phyloP scores from a whole-genome alignment of 2,888 invertebrate species.

The Poecilus cupreus region DNA sequence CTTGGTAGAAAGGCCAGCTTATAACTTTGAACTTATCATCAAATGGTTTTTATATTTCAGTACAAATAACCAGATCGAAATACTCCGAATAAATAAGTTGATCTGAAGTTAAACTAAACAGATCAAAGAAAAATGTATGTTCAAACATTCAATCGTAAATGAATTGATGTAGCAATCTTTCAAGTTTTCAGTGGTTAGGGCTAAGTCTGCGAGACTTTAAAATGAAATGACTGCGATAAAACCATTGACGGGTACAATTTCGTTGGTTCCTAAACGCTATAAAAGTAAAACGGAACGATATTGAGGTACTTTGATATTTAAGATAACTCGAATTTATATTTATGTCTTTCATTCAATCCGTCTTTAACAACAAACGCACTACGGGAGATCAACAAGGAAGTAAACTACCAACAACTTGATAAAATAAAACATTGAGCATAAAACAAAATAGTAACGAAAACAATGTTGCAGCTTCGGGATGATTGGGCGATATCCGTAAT shows the following conservation, averaged over 20 bases:
- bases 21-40: no score
- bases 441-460: not conserved
- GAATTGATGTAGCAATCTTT: not conserved
- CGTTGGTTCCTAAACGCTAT: constrained; percentile 1
- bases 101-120: not conserved
- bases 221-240: constrained; percentile 30
- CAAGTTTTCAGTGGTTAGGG: not conserved
- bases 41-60: not conserved
- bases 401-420: no score
- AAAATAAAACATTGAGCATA: no score
- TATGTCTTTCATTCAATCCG: not conserved
- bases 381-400: not conserved
- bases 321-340: constrained; percentile 8
- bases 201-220: not conserved
- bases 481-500: not conserved
- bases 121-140: not conserved
- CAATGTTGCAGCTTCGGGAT: not conserved
- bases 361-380: not conserved
- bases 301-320: constrained; percentile 2
- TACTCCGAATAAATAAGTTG: not conserved
- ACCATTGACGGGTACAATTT: constrained; percentile 34
- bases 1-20: no score
- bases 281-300: constrained; percentile 23
- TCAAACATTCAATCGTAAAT: not conserved
- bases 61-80: not conserved